Evolutionary conservation across 2,113 vertebrate genomes (phyloP), one percentile per base, ranked within the genome.

Genomic region (Tympanuchus pallidicinctus): DNA sequence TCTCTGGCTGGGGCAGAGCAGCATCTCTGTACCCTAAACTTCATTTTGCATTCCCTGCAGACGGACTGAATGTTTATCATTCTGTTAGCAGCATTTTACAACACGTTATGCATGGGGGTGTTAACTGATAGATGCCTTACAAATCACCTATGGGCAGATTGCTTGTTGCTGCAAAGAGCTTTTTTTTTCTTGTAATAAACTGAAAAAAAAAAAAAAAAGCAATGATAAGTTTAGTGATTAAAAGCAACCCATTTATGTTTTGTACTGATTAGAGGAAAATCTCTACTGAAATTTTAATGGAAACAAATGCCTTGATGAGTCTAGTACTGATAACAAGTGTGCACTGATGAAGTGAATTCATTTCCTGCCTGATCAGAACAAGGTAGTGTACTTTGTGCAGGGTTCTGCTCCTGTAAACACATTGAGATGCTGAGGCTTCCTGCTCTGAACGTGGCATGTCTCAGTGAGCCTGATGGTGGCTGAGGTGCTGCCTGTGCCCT

Each of bases 261-360:
- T 64, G 38, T 93, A 50, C 92, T 89, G 88, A 91, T 95, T 88
- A 82, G 72, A 95, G 78, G 77, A 81, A 59, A 79, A 72, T 81
- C 85, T 85, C 81, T 74, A 4, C 13, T 50, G 3, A 85, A 66
- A 66, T 72, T 94, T 72, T 87, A 65, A 82, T 87, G 75, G 92
- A 64, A 84, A 89, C 78, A 84, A 95, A 87, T 59, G 81, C 57
- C 81, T 84, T 89, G 88, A 89, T 92, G 95, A 95, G 81, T 3
- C 61, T 50, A 54, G 43, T 38, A 16, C 77, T 61, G 77, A 42
- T 91, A 70, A 92, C 25, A 74, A 78, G 84, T 6, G 0, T 2
- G 30, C 40, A 4, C 80, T 92, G 78, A 94, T 74, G 87, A 94
- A 45, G 3, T 0, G 87, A 63, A 81, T 92, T 87, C 20, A 94